Conservation (phyloP, 2,113 vertebrate genomes). For the Dicerorhinus sumatrensis region DNA sequence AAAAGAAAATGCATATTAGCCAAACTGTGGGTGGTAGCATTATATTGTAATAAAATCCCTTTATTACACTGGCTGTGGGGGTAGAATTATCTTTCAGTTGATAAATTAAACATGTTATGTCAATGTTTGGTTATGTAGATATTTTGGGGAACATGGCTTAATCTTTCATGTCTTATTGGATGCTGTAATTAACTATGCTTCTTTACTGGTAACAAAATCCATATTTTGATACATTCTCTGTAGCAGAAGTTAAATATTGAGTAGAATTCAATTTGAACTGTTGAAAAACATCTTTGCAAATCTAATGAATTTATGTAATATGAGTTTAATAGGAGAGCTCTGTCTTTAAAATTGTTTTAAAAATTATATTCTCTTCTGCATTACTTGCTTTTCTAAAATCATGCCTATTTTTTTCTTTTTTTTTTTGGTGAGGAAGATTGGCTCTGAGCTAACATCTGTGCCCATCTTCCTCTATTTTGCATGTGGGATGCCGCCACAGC, state of each 20-base stretch:
- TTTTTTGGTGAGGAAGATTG: no score
- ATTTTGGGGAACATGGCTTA: conserved; percentile 20
- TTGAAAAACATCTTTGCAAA: conserved; percentile 43
- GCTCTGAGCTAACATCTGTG: no score
- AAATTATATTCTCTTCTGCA: conserved; percentile 20
- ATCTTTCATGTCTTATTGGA: conserved; percentile 5
- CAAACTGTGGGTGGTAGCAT: background rate
- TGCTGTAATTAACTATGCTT: conserved; percentile 11
- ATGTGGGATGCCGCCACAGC: no score
- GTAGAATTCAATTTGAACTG: conserved; percentile 32
- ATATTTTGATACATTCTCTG: conserved; percentile 38
- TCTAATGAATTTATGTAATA: conserved; percentile 23
- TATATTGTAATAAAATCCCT: conserved; percentile 32
- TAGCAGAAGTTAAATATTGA: conserved; percentile 52
- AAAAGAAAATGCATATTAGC: conserved; percentile 17
- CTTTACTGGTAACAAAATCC: background rate
- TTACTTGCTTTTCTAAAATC: conserved; percentile 56
- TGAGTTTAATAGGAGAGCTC: conserved; percentile 20
- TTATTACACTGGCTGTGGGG: background rate
- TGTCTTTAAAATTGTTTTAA: conserved; percentile 47
- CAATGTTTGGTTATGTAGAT: conserved; percentile 15
- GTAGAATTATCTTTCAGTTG: conserved; percentile 36
- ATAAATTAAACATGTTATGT: background rate
- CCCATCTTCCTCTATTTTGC: no score
- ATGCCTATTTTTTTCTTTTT: background rate